Percentiles rank a stretch among this genome's conserved stretches.
These are phyloP conservation scores for Lampris megalopsis DNA, from an alignment of 2,113 vertebrate species.

Conservation along the genomic window DNA sequence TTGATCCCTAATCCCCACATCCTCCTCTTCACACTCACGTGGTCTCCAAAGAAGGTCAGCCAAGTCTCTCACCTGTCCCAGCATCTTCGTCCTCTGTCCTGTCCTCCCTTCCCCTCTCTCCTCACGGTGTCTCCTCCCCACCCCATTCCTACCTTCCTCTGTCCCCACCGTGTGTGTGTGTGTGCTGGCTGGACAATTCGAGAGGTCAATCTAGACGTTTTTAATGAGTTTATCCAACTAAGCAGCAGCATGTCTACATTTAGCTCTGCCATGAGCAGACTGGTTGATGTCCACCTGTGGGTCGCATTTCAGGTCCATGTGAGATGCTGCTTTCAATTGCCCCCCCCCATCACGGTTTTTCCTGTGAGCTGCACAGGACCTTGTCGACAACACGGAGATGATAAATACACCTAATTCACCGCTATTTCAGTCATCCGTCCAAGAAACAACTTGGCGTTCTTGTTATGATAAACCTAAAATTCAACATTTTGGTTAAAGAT, in stretches of 20 bases:
- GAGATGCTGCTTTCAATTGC: conserved; percentile 32
- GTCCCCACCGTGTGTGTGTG: neutral
- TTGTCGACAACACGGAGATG: too few relatives aligned
- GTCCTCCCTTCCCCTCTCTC: conserved; percentile 4
- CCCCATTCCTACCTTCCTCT: neutral
- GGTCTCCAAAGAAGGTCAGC: conserved; percentile 51
- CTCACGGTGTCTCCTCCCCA: too few relatives aligned
- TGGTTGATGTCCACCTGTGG: neutral
- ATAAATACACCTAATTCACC: too few relatives aligned
- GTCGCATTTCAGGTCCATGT: conserved; percentile 54
- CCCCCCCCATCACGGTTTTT: too few relatives aligned
- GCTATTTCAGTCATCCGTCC: too few relatives aligned
- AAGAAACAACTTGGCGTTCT: neutral
- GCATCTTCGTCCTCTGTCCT: neutral
- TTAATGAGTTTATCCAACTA: conserved; percentile 61
- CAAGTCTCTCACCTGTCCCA: conserved; percentile 17
- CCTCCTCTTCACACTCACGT: conserved; percentile 66
- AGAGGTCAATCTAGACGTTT: conserved; percentile 64
- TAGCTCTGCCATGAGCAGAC: conserved; percentile 14
- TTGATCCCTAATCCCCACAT: conserved; percentile 66
- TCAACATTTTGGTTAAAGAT: too few relatives aligned
- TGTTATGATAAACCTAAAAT: too few relatives aligned
- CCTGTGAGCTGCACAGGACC: too few relatives aligned
- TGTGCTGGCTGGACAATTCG: conserved; percentile 23
- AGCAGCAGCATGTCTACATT: conserved; percentile 43